phyloP scores from a whole-genome alignment of 1,140 invertebrate species.

The Helicoverpa armigera region DNA sequence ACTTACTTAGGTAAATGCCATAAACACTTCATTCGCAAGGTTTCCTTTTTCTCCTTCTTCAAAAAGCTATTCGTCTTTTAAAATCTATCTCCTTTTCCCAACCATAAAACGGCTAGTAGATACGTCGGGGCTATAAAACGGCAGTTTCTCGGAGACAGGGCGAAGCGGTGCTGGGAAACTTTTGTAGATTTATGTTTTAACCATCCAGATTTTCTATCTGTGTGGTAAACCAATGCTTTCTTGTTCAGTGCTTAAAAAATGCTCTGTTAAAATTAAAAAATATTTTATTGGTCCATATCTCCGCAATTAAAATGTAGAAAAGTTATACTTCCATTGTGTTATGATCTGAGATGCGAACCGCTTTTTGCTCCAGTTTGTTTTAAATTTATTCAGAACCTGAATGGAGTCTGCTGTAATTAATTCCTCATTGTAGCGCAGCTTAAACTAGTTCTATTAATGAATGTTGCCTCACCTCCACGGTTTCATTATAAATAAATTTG shows the following conservation, averaged over 20 bases:
- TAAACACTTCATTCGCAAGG: neutral
- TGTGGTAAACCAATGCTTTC: neutral
- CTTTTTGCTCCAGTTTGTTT: conserved; percentile 29
- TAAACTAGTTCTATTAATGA: conserved; percentile 28
- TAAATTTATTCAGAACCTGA: conserved; percentile 36
- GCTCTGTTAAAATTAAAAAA: neutral
- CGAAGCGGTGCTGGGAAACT: conserved; percentile 22
- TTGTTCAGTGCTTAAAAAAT: neutral
- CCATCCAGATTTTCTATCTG: conserved; percentile 25
- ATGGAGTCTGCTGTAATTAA: conserved; percentile 37
- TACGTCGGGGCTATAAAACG: conserved; percentile 42
- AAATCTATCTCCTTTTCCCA: neutral
- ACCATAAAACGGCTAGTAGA: conserved; percentile 26
- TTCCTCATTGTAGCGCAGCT: conserved; percentile 8
- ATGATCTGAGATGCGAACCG: conserved; percentile 20
- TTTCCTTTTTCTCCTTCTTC: neutral
- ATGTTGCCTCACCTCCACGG: conserved; percentile 10
- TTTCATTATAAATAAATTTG: conserved; percentile 31
- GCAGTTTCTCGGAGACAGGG: conserved; percentile 35
- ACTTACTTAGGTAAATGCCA: neutral
- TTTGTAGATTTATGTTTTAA: conserved; percentile 39
- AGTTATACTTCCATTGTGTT: conserved; percentile 27
- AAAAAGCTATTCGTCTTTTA: neutral
- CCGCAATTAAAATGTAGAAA: neutral
- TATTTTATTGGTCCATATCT: neutral